A percentile compares a stretch with the other conserved stretches of the same genome.
phyloP scores from a whole-genome alignment of 2,888 invertebrate genomes.

The Amphipyra berbera region DNA sequence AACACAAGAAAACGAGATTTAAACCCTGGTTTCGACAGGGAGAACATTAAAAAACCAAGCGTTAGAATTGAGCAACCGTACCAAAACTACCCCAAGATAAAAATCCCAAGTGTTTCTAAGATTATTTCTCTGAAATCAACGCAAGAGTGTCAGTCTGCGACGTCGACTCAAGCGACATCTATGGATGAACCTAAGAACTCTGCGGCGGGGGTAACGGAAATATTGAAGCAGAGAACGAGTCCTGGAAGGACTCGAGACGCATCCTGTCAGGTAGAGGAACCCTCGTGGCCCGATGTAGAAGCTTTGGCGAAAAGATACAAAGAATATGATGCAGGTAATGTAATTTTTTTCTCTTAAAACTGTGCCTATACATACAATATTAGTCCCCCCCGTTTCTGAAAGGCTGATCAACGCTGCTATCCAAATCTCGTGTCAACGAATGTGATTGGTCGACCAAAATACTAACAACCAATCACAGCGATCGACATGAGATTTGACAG shows the following conservation, averaged over 20 bases:
- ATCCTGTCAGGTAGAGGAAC: slow-evolving; percentile 69
- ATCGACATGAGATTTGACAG: too few relatives aligned
- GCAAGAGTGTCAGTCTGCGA: slow-evolving; percentile 62
- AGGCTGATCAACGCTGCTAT: too few relatives aligned
- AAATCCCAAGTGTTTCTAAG: slow-evolving; percentile 82
- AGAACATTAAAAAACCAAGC: slow-evolving; percentile 60
- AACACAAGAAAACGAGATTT: slow-evolving; percentile 78
- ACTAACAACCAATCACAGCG: too few relatives aligned
- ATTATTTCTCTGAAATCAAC: slow-evolving; percentile 79
- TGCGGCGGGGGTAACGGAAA: slow-evolving; percentile 73
- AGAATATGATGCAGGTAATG: slow-evolving; percentile 87
- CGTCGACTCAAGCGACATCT: slow-evolving; percentile 77
- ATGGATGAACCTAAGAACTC: slow-evolving; percentile 83
- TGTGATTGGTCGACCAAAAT: too few relatives aligned
- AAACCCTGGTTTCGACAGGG: slow-evolving; percentile 82
- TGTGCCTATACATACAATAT: too few relatives aligned
- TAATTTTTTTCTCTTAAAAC: not conserved
- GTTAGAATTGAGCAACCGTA: slow-evolving; percentile 59
- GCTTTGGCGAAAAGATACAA: slow-evolving; percentile 86
- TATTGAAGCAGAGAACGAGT: slow-evolving; percentile 50
- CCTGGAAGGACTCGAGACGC: slow-evolving; percentile 63
- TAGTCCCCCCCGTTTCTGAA: too few relatives aligned
- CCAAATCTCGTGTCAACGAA: too few relatives aligned
- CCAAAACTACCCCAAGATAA: slow-evolving; percentile 73
- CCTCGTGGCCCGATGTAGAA: slow-evolving; percentile 87